Evolutionary conservation across 2,113 vertebrate species (phyloP).

Genomic region (Megaptera novaeangliae): DNA sequence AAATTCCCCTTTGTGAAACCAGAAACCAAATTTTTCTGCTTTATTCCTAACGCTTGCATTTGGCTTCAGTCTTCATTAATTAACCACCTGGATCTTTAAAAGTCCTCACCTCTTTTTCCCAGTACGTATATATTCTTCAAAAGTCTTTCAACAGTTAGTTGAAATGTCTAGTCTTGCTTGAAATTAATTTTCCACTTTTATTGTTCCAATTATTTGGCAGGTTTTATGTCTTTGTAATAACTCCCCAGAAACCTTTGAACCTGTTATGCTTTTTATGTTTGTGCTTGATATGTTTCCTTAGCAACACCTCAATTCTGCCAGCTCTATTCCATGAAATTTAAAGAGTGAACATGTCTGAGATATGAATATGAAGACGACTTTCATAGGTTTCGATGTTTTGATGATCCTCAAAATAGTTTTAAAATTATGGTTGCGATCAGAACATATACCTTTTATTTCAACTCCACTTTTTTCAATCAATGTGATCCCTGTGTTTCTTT

Average conservation of each 20-base stretch:
- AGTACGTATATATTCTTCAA: slow-evolving; percentile 6
- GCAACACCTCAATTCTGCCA: slow-evolving; percentile 14
- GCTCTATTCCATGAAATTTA: neutral
- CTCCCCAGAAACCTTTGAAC: slow-evolving; percentile 39
- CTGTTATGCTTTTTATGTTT: slow-evolving; percentile 51
- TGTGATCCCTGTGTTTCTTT: neutral
- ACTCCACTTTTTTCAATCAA: neutral
- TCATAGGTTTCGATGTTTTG: neutral
- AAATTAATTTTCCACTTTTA: slow-evolving; percentile 55
- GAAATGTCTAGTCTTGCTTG: slow-evolving; percentile 59
- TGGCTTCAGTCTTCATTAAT: slow-evolving; percentile 27
- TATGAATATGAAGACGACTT: neutral
- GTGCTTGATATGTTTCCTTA: slow-evolving; percentile 45
- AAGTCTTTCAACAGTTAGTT: slow-evolving; percentile 40
- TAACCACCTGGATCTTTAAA: slow-evolving; percentile 14
- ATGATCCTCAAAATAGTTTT: neutral
- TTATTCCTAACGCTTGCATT: neutral
- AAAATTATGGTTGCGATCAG: neutral
- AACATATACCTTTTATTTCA: neutral
- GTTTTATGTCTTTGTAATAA: slow-evolving; percentile 57
- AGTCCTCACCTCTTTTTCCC: neutral
- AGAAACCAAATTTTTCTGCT: slow-evolving; percentile 43
- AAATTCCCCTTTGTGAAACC: slow-evolving; percentile 61
- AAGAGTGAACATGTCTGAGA: neutral
- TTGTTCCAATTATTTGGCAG: slow-evolving; percentile 53